phyloP scores from a whole-genome alignment of 2,888 invertebrate species.

The Dione vanillae region DNA sequence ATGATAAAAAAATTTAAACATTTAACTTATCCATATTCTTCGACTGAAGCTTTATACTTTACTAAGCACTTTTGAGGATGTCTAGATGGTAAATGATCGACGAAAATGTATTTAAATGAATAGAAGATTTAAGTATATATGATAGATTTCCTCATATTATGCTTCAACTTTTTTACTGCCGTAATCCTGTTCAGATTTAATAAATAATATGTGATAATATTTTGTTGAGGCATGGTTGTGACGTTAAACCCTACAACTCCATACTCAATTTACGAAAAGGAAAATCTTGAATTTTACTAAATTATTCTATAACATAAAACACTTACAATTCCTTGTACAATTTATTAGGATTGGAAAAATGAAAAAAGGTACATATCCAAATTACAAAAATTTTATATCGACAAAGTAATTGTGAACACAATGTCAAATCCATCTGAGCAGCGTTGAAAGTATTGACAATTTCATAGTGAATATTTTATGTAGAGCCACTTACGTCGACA shows the following conservation, averaged over 20 bases:
- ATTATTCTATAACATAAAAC: too few relatives aligned
- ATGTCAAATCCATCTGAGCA: conserved; percentile 15
- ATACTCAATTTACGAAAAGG: too few relatives aligned
- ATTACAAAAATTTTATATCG: neutral
- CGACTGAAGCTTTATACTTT: neutral
- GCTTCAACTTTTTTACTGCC: too few relatives aligned
- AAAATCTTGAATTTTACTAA: too few relatives aligned
- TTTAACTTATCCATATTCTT: conserved; percentile 28
- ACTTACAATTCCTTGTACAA: too few relatives aligned
- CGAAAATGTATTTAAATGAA: too few relatives aligned
- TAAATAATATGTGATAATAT: too few relatives aligned
- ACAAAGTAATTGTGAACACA: neutral
- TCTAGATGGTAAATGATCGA: neutral
- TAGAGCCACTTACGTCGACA: conserved; percentile 26
- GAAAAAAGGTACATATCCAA: neutral
- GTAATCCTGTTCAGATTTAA: too few relatives aligned
- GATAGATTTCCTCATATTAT: too few relatives aligned
- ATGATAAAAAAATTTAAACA: conserved; percentile 44
- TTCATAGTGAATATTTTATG: conserved; percentile 33
- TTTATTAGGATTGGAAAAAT: neutral
- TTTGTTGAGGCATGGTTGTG: too few relatives aligned
- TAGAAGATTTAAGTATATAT: too few relatives aligned
- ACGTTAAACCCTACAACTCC: too few relatives aligned
- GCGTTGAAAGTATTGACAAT: conserved; percentile 10
- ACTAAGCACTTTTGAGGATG: neutral